Evolutionary conservation across 2,888 invertebrate species (phyloP), one percentile per base, ranked within the genome.

Genomic region (Oegoconia quadripuncta): DNA sequence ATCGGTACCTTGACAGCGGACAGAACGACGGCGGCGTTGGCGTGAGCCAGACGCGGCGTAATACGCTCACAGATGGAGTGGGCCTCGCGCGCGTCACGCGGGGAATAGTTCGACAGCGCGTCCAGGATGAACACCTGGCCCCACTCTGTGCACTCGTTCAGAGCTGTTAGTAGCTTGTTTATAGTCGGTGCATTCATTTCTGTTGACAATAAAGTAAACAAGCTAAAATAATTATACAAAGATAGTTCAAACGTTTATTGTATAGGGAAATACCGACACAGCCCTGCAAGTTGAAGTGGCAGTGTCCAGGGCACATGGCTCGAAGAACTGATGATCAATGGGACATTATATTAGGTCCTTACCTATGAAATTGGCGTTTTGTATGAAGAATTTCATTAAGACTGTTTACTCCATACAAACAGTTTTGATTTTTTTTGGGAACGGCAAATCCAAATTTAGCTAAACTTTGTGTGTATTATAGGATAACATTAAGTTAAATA

Each of bases 131-230:
- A 99, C 41, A 99, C 98, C 80, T 99, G 98, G 0, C 97, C 97
- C 97, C 97, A 97, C 78, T 99, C 99, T 2, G 99, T 99, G 77
- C 99, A 99, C 79, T 99, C 99, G 77, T 99, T 99, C 31, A 99
- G 89, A 5, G 99, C 99, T 0, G 99, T 99, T 42, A 99, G 87
- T 9, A 99, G 89, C 79, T 99, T 99, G 87, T 99, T 99, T 54
- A 99, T 98, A 0, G 98, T 98, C 34, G 96, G 96, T 4, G 97
- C 95, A 80, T 98, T 99, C 93, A 99, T 95, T 81, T 97, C 97
- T 90, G 59, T 5, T 50, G 51, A 37, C 30, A 33, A 27, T 33
- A 39, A 32, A 26, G 22, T 27, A n/a, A n/a, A n/a, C 17, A 8
- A 32, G 16, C 9, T 33, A 22, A 29, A 14, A 37, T 40, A 35